Conservation (phyloP, 1,140 invertebrate genomes). For the Habropoda laboriosa region DNA sequence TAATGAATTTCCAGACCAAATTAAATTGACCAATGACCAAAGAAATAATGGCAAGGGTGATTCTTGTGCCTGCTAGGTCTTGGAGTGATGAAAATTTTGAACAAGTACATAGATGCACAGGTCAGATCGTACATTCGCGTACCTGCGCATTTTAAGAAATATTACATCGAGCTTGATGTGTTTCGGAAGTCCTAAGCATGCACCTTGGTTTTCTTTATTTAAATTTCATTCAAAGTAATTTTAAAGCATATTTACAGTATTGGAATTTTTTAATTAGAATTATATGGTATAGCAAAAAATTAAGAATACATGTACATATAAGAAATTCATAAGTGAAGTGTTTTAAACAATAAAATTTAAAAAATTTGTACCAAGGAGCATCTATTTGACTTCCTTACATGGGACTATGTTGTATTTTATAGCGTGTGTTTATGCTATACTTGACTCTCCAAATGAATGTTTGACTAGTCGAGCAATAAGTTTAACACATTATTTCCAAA, state of each 20-base stretch:
- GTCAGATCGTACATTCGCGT: constrained; percentile 75
- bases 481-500: constrained; percentile 51
- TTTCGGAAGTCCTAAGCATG: constrained; percentile 57
- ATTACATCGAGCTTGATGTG: constrained; percentile 59
- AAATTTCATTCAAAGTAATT: constrained; percentile 21
- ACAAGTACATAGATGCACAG: constrained; percentile 71
- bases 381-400: constrained; percentile 47
- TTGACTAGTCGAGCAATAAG: constrained; percentile 23
- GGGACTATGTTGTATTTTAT: constrained; percentile 56
- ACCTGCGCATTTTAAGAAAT: constrained; percentile 57
- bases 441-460: constrained; percentile 41
- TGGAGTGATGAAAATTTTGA: constrained; percentile 68
- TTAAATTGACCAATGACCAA: constrained; percentile 88
- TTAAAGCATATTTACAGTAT: background rate
- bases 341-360: constrained; percentile 46
- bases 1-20: constrained; percentile 98
- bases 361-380: constrained; percentile 44
- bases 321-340: constrained; percentile 29
- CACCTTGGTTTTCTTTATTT: constrained; percentile 41
- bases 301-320: constrained; percentile 14
- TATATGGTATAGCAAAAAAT: background rate
- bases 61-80: constrained; percentile 89
- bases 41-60: constrained; percentile 86
- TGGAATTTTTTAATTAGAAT: background rate
- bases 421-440: constrained; percentile 50